Evolutionary conservation across 2,113 vertebrate species (phyloP).

Genomic region (Platysternon megacephalum): DNA sequence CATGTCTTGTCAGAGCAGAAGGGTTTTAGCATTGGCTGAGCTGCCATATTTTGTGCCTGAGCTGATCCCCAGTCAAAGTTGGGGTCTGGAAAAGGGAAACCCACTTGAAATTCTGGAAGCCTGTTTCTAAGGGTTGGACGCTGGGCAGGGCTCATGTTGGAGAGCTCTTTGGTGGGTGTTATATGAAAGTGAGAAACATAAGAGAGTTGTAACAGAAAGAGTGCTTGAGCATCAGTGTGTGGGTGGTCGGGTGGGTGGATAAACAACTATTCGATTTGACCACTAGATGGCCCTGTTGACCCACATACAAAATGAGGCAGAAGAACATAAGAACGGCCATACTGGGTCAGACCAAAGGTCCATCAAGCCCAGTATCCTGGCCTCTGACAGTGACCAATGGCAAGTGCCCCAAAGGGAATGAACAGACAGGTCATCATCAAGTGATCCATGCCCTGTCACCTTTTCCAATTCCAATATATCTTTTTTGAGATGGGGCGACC

Average conservation of each 20-base stretch:
- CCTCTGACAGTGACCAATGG: too few species aligned
- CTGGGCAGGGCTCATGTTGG: not conserved
- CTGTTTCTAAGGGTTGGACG: not conserved
- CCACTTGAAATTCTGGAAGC: rapidly evolving
- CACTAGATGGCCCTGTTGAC: not conserved
- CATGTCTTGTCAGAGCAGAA: too few species aligned
- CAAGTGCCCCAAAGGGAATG: too few species aligned
- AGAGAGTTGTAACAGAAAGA: not conserved
- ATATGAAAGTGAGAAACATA: not conserved
- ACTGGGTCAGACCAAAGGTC: too few species aligned
- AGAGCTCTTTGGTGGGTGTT: not conserved
- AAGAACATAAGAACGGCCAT: too few species aligned
- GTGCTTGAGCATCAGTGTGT: not conserved
- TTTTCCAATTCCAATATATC: too few species aligned
- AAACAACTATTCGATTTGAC: not conserved
- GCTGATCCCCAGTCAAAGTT: not conserved
- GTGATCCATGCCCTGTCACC: too few species aligned
- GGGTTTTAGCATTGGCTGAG: too few species aligned
- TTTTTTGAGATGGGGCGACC: too few species aligned
- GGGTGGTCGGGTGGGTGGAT: not conserved
- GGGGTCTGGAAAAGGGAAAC: rapidly evolving
- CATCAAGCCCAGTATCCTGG: too few species aligned
- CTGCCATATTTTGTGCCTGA: not conserved
- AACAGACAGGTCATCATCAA: too few species aligned
- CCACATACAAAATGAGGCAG: rapidly evolving